Percentiles rank a stretch among this genome's conserved stretches.
phyloP scores from a whole-genome alignment of 2,888 invertebrate genomes.

The Lithophane ornitopus region DNA sequence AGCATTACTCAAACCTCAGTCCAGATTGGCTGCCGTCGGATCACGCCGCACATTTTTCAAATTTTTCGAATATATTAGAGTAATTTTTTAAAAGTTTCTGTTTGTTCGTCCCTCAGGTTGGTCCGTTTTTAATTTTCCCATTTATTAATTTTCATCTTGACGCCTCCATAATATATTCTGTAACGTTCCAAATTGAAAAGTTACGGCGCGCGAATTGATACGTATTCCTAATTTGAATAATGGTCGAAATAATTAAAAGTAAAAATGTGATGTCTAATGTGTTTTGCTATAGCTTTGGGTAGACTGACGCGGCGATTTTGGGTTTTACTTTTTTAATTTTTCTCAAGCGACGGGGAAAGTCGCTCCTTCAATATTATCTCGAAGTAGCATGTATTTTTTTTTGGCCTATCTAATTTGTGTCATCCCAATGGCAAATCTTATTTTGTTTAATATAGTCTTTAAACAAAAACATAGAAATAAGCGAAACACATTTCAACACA shows the following conservation, averaged over 20 bases:
- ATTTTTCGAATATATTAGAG: slow-evolving; percentile 66
- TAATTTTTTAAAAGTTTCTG: slow-evolving; percentile 67
- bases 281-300: slow-evolving; percentile 14
- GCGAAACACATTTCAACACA: background rate
- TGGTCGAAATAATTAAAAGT: slow-evolving; percentile 69
- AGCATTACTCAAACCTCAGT: slow-evolving; percentile 61
- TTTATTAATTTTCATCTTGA: slow-evolving; percentile 78
- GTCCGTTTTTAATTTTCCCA: slow-evolving; percentile 73
- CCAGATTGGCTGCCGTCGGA: slow-evolving; percentile 49
- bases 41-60: slow-evolving; percentile 49
- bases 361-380: background rate
- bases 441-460: background rate
- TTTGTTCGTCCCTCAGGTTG: slow-evolving; percentile 65
- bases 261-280: slow-evolving; percentile 53
- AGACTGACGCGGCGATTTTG: background rate
- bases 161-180: slow-evolving; percentile 75
- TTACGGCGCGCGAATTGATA: slow-evolving; percentile 71
- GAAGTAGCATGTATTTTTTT: background rate
- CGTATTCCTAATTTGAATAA: slow-evolving; percentile 73
- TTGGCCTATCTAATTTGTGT: too few relatives aligned
- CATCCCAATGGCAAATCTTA: background rate
- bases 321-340: slow-evolving; percentile 5
- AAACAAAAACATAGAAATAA: background rate
- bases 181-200: slow-evolving; percentile 74
- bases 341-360: background rate